Base-by-base conservation (phyloP, 2,888 invertebrate genomes). In the Branchellion lobata region DNA sequence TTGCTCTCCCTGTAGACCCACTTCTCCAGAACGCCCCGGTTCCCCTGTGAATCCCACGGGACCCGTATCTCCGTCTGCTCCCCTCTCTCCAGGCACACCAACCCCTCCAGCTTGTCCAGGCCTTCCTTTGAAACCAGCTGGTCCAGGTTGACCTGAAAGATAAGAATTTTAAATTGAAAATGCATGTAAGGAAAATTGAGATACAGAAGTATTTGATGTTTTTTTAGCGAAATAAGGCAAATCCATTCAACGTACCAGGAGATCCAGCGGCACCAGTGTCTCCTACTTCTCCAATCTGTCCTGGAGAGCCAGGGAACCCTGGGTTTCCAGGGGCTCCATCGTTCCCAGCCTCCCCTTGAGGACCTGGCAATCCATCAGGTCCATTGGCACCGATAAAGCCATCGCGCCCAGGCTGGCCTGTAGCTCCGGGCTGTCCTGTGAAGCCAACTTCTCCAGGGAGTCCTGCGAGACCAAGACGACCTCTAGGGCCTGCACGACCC, bases 21-120 rank as follows among this genome's bases (percentile, higher is more conserved):
- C 33, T 24, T 40, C 57, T 65, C 83, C 81, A 68, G 27, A 24
- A 14, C 24, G 29, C 27, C 73, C 73, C 24, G 73, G 5, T 18
- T 2, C 34, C 21, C 73, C 73, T 18, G 11, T 34, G 3, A 24
- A 11, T 47, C 73, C 73, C 8, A 11, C 11, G 3, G 33, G 47
- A 8, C 72, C 76, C 21, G 40, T 29, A 34, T 1, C 21, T 53
- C 72, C 34, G 2, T 40, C 33, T 3, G 34, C 51, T 29, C 72
- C 85, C 85, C 53, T 65, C 8, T 65, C 29, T 65, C 65, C 65
- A 5, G 65, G 24, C 5, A 27, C 3, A 27, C 65, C 65, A n/a
- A 29, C 34, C 27, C 14, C 2, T 31, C 71, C 71, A 33, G 11
- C 18, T 34, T 57, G 61, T 57, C 61, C 61, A n/a, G 24, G n/a